Conservation (phyloP, 2,113 vertebrate species). For the Bufo bufo region DNA sequence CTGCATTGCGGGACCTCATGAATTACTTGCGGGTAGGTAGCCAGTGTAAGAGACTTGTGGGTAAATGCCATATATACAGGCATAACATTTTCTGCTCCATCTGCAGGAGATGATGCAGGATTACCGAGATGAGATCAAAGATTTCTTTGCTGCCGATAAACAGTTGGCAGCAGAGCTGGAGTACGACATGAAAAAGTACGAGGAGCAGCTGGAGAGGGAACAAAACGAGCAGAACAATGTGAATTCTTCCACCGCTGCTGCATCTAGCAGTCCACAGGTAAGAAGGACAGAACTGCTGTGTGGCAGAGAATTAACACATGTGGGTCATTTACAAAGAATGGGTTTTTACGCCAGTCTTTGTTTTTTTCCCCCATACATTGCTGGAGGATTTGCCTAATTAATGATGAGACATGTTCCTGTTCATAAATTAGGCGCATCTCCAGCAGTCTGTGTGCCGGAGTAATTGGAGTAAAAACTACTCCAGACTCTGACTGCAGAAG, state of each 20-base stretch:
- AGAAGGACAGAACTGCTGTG: neutral
- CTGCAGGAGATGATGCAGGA: constrained; percentile 91
- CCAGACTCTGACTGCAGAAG: too few relatives aligned
- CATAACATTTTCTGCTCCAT: neutral
- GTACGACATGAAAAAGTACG: constrained; percentile 86
- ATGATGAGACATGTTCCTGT: too few relatives aligned
- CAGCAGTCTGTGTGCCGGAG: too few relatives aligned
- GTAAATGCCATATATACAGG: too few relatives aligned
- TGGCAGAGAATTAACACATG: too few relatives aligned
- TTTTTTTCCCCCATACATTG: too few relatives aligned
- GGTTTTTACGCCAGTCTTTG: too few relatives aligned
- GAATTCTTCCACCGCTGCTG: accelerated
- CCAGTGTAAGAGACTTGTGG: neutral
- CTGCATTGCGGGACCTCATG: constrained; percentile 90
- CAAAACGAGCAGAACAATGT: constrained; percentile 41
- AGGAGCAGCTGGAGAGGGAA: constrained; percentile 76
- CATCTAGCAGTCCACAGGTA: neutral
- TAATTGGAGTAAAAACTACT: too few relatives aligned
- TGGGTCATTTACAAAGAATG: too few relatives aligned
- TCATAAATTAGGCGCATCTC: too few relatives aligned
- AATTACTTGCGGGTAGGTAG: constrained; percentile 83
- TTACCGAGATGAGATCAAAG: constrained; percentile 86
- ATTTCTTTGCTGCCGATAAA: constrained; percentile 87
- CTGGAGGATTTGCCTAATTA: too few relatives aligned
- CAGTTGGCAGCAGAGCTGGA: constrained; percentile 91